A percentile compares a stretch with the other conserved stretches of the same genome.
Evolutionary conservation across 2,888 invertebrate genomes (phyloP).

Genomic region (Tetrapedia diversipes): DNA sequence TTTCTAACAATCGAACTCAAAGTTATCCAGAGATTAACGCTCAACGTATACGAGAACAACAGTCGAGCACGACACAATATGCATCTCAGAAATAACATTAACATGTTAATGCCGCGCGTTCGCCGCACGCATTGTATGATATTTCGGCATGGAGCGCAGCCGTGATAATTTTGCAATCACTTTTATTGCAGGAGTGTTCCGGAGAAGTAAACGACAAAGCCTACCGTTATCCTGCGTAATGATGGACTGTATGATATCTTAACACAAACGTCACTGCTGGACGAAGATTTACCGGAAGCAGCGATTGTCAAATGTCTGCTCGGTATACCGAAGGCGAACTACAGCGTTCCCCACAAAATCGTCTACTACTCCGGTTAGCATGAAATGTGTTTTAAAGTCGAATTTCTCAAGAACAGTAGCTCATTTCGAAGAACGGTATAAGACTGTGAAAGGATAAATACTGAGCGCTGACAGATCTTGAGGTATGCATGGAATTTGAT

Average conservation of each 20-base stretch:
- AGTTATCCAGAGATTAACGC: no score
- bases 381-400: slow-evolving; percentile 44
- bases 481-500: slow-evolving; percentile 52
- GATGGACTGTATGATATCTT: slow-evolving; percentile 77
- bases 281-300: slow-evolving; percentile 75
- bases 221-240: slow-evolving; percentile 70
- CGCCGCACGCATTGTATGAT: slow-evolving; percentile 21
- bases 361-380: slow-evolving; percentile 79
- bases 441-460: slow-evolving; percentile 55
- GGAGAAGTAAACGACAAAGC: slow-evolving; percentile 65
- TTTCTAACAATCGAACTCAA: no score
- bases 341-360: slow-evolving; percentile 75
- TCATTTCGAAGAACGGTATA: no score
- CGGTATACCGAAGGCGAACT: slow-evolving; percentile 77
- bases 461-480: slow-evolving; percentile 49
- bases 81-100: no score
- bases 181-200: slow-evolving; percentile 70
- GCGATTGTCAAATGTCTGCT: slow-evolving; percentile 78
- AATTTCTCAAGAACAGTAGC: no score
- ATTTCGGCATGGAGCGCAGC: slow-evolving; percentile 30
- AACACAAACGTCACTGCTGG: slow-evolving; percentile 75
- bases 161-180: slow-evolving; percentile 48
- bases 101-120: slow-evolving; percentile 9
- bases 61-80: no score
- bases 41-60: no score